Conservation (phyloP, 2,797 vertebrate genomes). For the Lophius americanus region DNA sequence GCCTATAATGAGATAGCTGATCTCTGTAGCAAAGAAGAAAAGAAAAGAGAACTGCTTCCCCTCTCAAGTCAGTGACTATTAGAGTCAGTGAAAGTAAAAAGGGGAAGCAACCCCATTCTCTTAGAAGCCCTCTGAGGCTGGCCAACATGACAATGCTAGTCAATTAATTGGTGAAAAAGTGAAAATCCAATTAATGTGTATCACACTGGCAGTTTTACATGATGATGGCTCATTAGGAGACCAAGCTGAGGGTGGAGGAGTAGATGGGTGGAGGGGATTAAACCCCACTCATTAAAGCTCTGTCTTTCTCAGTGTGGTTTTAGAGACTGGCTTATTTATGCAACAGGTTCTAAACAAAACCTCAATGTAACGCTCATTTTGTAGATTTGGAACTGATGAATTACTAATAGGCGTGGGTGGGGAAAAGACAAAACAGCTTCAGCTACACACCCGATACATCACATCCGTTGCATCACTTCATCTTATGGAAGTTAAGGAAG, state of each 20-base stretch:
- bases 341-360: slow-evolving; percentile 86
- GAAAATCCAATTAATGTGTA: slow-evolving; percentile 95
- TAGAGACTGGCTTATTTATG: slow-evolving; percentile 84
- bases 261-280: slow-evolving; percentile 73
- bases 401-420: slow-evolving; percentile 76
- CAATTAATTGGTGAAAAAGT: slow-evolving; percentile 92
- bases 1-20: slow-evolving; percentile 96
- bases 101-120: slow-evolving; percentile 74
- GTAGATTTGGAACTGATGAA: slow-evolving; percentile 77
- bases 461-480: neutral
- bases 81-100: slow-evolving; percentile 85
- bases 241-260: slow-evolving; percentile 71
- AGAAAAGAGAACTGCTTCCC: slow-evolving; percentile 83
- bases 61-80: slow-evolving; percentile 85
- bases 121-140: slow-evolving; percentile 80
- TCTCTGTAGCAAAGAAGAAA: slow-evolving; percentile 82
- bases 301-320: slow-evolving; percentile 85
- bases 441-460: neutral
- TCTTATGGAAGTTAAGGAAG: neutral
- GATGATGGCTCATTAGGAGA: slow-evolving; percentile 90
- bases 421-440: slow-evolving; percentile 17
- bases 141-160: slow-evolving; percentile 88
- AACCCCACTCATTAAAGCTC: slow-evolving; percentile 91
- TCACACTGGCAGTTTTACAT: slow-evolving; percentile 93
- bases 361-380: slow-evolving; percentile 81